Evolutionary conservation across 2,888 invertebrate species (phyloP).

Genomic region (Marronus borbonicus): DNA sequence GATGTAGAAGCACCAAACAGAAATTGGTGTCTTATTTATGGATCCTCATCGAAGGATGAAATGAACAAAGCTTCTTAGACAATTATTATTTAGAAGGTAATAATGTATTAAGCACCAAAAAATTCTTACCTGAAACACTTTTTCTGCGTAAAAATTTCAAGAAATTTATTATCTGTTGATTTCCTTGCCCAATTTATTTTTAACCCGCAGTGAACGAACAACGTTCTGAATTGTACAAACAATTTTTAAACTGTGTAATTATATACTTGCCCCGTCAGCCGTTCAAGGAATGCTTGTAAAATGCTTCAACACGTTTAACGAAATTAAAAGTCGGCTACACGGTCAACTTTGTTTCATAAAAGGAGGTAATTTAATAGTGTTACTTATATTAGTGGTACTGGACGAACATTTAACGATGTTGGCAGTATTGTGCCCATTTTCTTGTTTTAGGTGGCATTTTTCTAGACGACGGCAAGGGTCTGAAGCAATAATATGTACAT

Average conservation of each 20-base stretch:
- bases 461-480: too few relatives aligned
- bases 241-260: constrained; percentile 30
- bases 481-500: too few relatives aligned
- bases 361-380: constrained; percentile 34
- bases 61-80: background rate
- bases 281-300: background rate
- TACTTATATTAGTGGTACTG: constrained; percentile 15
- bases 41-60: too few relatives aligned
- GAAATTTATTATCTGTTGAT: background rate
- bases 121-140: too few relatives aligned
- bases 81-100: background rate
- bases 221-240: constrained; percentile 6
- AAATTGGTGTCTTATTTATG: background rate
- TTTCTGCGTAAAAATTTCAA: too few relatives aligned
- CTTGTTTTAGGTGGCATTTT: too few relatives aligned
- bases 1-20: background rate
- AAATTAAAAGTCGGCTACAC: constrained; percentile 34
- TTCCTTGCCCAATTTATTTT: background rate
- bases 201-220: background rate
- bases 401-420: constrained; percentile 24
- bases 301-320: constrained; percentile 13
- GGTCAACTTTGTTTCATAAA: constrained; percentile 28
- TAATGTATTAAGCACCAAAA: too few relatives aligned
- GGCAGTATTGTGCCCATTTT: background rate
- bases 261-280: constrained; percentile 6